A percentile compares a stretch with the other conserved stretches of the same genome.
Evolutionary conservation across 1,140 invertebrate species (phyloP).

Genomic region (Drosophila triauraria): DNA sequence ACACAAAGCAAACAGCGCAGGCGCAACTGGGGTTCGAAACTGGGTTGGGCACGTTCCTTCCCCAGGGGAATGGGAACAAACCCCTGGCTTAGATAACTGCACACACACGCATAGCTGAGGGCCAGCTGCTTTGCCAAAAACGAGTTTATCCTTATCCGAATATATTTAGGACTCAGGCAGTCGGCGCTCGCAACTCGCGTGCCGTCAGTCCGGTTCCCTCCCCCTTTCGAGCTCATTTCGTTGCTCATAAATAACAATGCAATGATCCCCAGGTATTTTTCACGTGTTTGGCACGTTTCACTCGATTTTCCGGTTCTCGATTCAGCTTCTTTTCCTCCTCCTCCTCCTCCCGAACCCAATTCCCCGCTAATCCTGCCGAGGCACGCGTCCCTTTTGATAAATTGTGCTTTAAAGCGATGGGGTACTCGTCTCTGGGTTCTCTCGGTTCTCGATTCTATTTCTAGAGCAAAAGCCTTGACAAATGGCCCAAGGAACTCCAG

Average conservation of each 20-base stretch:
- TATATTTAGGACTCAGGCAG: conserved; percentile 20
- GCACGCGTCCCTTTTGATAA: conserved; percentile 68
- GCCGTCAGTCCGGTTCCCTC: conserved; percentile 45
- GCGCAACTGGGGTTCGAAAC: conserved; percentile 48
- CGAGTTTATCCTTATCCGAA: conserved; percentile 73
- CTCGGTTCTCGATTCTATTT: not conserved
- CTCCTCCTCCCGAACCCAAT: too few relatives aligned
- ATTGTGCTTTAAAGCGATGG: conserved; percentile 76
- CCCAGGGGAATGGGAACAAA: conserved; percentile 19
- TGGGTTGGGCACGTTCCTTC: conserved; percentile 69
- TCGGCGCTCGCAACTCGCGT: conserved; percentile 37
- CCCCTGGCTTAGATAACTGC: conserved; percentile 52
- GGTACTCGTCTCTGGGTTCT: not conserved
- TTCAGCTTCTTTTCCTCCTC: conserved; percentile 7
- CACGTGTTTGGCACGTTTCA: conserved; percentile 93
- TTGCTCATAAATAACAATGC: conserved; percentile 80
- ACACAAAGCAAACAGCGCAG: conserved; percentile 54
- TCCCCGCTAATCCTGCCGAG: conserved; percentile 55
- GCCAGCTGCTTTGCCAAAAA: conserved; percentile 69
- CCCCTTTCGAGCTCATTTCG: conserved; percentile 72
- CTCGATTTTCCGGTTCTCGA: conserved; percentile 90
- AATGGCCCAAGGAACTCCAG: conserved; percentile 64
- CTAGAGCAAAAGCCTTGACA: conserved; percentile 63
- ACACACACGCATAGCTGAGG: conserved; percentile 30
- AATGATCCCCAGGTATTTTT: conserved; percentile 93